Conservation (phyloP, 2,113 vertebrate genomes). For the Octodon degus region DNA sequence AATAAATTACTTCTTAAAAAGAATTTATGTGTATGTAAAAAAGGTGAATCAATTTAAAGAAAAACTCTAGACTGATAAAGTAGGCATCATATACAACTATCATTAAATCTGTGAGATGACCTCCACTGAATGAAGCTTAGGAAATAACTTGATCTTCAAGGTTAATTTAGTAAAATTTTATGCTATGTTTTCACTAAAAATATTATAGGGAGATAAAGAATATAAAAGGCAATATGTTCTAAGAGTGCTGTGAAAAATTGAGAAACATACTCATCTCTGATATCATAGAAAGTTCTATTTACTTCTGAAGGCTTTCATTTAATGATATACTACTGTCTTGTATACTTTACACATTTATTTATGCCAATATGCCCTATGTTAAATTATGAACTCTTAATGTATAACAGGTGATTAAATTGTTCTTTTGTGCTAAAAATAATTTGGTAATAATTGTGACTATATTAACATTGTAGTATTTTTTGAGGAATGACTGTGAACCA, state of each 20-base stretch:
- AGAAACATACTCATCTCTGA: neutral
- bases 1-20: neutral
- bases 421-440: constrained; percentile 13
- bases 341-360: neutral
- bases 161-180: neutral
- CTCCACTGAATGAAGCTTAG: neutral
- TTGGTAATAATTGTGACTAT: neutral
- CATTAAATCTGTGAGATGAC: neutral
- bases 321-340: neutral
- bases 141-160: constrained; percentile 1
- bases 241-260: neutral
- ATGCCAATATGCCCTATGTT: neutral
- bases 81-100: neutral
- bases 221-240: constrained; percentile 5
- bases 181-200: neutral
- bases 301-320: neutral
- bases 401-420: neutral
- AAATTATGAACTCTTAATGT: neutral
- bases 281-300: neutral
- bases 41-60: neutral
- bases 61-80: neutral
- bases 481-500: neutral
- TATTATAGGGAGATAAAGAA: neutral
- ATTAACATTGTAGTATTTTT: neutral
- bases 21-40: constrained; percentile 24